Conservation (phyloP, 2,797 vertebrate genomes). For the Alouatta caraya region DNA sequence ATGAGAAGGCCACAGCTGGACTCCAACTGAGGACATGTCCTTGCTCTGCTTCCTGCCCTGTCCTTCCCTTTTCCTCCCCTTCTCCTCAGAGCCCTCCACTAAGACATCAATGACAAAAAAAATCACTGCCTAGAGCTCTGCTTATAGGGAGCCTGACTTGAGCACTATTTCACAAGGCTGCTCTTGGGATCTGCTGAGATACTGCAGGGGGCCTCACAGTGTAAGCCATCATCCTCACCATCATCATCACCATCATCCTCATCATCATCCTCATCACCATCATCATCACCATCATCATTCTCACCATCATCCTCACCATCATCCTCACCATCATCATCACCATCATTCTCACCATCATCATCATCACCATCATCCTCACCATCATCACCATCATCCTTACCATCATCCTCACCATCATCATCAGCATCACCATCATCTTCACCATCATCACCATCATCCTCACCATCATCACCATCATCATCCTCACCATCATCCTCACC, state of each 20-base stretch:
- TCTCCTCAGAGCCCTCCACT: not conserved
- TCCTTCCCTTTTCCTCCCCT: no score
- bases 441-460: fast-evolving
- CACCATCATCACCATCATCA: no score
- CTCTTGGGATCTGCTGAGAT: not conserved
- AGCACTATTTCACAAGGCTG: not conserved
- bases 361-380: fast-evolving
- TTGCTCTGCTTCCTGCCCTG: not conserved
- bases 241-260: fast-evolving
- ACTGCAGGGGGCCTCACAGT: not conserved
- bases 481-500: no score
- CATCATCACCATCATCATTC: fast-evolving
- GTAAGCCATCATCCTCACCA: not conserved
- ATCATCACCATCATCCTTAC: fast-evolving
- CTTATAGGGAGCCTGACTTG: not conserved
- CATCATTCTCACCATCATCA: no score
- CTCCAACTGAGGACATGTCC: not conserved
- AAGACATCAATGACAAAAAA: not conserved
- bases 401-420: fast-evolving
- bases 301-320: fast-evolving
- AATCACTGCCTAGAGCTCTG: not conserved
- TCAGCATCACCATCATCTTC: fast-evolving
- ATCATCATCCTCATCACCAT: no score
- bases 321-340: fast-evolving
- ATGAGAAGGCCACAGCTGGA: not conserved